Evolutionary conservation across 2,113 vertebrate species (phyloP), one percentile per base, ranked within the genome.

Genomic region (Carollia perspicillata): DNA sequence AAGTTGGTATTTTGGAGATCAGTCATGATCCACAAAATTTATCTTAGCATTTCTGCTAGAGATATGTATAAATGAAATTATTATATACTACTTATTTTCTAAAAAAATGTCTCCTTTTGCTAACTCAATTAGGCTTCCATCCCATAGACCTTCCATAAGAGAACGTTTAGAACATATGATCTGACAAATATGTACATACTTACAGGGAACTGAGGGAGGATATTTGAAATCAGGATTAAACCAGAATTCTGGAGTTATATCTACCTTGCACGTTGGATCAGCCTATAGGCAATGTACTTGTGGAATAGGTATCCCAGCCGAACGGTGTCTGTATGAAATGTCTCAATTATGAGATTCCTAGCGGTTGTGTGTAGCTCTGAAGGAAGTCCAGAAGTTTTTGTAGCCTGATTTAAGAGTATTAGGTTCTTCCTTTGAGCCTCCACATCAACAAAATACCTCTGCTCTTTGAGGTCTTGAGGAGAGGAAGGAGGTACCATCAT

Each of bases 191-290:
- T 47, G 30, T 84, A 79, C 44, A 84, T 60, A 93, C 11, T 84
- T 75, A 80, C 44, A 60, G n/a, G 37, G 55, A 69, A 75, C 8
- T 22, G 26, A 94, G 20, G 22, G 40, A 94, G 37, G 26, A 71
- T 74, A 44, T 77, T 83, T 88, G 42, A 87, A 79, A 93, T 90
- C 35, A 94, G 47, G 9, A 77, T 51, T 95, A 58, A 84, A 77
- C 17, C 55, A 95, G 87, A 95, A 93, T 92, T 66, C 40, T 37
- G 26, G 47, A 63, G 88, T 89, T 87, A 83, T 18, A 95, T 89
- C 44, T 97, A 98, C 98, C 98, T 98, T 95, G 93, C 92, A 60
- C 33, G 44, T 68, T 97, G 97, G 83, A 98, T 98, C 69, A 96
- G 93, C 51, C 92, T 79, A 68, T 96, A 97, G 86, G 96, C 94